Conservation (phyloP, 2,797 vertebrate species). For the Botia kubotai region DNA sequence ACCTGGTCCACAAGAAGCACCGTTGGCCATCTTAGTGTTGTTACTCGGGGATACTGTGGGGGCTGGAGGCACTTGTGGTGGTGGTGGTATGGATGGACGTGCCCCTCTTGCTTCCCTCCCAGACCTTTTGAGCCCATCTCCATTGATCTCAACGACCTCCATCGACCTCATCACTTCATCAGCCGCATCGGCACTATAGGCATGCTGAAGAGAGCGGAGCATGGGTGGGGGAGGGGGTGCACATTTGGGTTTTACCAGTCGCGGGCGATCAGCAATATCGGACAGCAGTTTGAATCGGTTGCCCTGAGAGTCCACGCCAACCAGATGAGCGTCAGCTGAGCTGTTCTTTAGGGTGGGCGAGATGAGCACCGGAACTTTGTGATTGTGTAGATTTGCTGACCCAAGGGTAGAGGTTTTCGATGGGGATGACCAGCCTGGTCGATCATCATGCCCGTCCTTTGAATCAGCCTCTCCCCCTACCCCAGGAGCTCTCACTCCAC, state of each 20-base stretch:
- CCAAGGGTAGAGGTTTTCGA: slow-evolving; percentile 76
- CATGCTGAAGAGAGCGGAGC: slow-evolving; percentile 84
- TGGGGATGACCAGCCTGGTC: slow-evolving; percentile 87
- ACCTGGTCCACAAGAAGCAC: slow-evolving; percentile 68
- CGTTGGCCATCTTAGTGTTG: slow-evolving; percentile 89
- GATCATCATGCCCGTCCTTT: slow-evolving; percentile 82
- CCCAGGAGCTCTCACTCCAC: slow-evolving; percentile 74
- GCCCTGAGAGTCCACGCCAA: slow-evolving; percentile 98
- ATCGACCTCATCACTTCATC: slow-evolving; percentile 74
- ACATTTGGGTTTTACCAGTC: slow-evolving; percentile 96
- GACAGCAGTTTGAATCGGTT: slow-evolving; percentile 98
- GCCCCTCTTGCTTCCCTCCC: slow-evolving; percentile 84
- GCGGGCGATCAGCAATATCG: slow-evolving; percentile 90
- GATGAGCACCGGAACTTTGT: slow-evolving; percentile 98
- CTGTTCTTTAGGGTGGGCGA: slow-evolving; percentile 94
- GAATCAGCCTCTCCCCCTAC: slow-evolving; percentile 77
- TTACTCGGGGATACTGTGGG: slow-evolving; percentile 74
- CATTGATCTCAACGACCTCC: slow-evolving; percentile 75
- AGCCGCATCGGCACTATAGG: slow-evolving; percentile 76
- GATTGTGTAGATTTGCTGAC: slow-evolving; percentile 84
- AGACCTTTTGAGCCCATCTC: slow-evolving; percentile 83
- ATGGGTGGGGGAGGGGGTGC: slow-evolving; percentile 95
- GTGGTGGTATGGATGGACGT: slow-evolving; percentile 83
- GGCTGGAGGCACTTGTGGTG: slow-evolving; percentile 85
- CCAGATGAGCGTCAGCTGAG: slow-evolving; percentile 92